A percentile compares a stretch with the other conserved stretches of the same genome.
phyloP scores from a whole-genome alignment of 2,113 vertebrate species.

The Misgurnus mizolepis region DNA sequence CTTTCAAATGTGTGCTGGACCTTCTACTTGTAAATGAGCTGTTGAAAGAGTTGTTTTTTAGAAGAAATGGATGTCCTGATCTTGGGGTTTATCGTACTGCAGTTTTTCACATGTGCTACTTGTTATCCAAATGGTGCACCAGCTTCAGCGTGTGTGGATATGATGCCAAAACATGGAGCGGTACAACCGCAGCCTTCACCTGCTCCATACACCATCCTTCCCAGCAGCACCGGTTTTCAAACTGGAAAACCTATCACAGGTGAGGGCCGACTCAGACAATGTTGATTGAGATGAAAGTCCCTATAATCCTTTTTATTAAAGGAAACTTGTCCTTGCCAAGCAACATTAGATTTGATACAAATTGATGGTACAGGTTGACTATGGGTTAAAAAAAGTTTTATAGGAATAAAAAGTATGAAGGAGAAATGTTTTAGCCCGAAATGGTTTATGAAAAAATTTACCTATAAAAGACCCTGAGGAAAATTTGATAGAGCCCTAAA shows the following conservation, averaged over 20 bases:
- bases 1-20: background rate
- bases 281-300: too few species aligned
- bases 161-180: slow-evolving; percentile 53
- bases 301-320: too few species aligned
- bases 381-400: too few species aligned
- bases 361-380: too few species aligned
- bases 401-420: too few species aligned
- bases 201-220: slow-evolving; percentile 53
- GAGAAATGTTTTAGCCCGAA: too few species aligned
- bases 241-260: slow-evolving; percentile 44
- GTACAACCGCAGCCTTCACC: slow-evolving; percentile 27
- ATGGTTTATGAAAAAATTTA: too few species aligned
- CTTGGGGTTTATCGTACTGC: slow-evolving; percentile 26
- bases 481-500: too few species aligned
- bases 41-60: background rate
- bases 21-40: background rate
- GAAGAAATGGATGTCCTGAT: slow-evolving; percentile 2
- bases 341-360: too few species aligned
- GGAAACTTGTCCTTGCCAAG: too few species aligned
- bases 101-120: background rate
- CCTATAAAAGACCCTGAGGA: too few species aligned
- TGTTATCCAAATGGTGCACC: slow-evolving; percentile 48
- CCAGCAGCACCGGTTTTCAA: slow-evolving; percentile 38
- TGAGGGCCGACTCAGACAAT: background rate
- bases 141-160: slow-evolving; percentile 41